Base-by-base conservation (phyloP, 2,797 vertebrate genomes). In the Coilia nasus region DNA sequence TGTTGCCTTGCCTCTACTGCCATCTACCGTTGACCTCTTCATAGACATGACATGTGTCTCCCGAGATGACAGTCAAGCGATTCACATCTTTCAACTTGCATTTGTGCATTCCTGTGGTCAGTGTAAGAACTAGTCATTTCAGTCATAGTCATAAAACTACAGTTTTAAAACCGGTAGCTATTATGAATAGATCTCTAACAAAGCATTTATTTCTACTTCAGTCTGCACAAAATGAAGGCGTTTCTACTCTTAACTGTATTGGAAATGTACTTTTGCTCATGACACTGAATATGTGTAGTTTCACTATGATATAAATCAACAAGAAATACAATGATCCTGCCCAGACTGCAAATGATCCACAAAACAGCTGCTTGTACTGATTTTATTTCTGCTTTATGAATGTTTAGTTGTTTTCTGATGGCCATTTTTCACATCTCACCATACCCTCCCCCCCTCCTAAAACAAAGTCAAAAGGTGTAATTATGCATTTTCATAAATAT, bases 311-410 rank as follows among this genome's bases (percentile, higher is more conserved):
- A 10, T 17, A 64, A 64, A 64, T 71, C 0, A 14, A 71, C 0
- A 10, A 9, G 60, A 64, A 71, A 31, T 35, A 71, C 25, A 71
- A 17, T 19, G 31, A 17, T 10, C 35, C 31, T 19, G 15, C 12
- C 64, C 31, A 71, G 28, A 31, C 12, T 21, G 19, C 3, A 59
- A 41, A 78, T 78, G 19, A 78, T 15, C 31, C 31, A 44, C 71
- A 78, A n/a, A 19, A 44, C 23, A 31, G 28, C 3, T 64, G 60
- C 31, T 31, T 6, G 17, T 78, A 78, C 35, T 19, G 35, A 21
- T 78, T 78, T 78, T 78, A 78, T 78, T 78, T 78, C 19, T 44
- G 71, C 19, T 78, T 41, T 78, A 44, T 78, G 31, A 44, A 19
- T 78, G 35, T 78, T 44, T 6, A 41, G 71, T n/a, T 78, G 28